Evolutionary conservation across 1,140 invertebrate genomes (phyloP).

Genomic region (Tetragnatha versicolor): DNA sequence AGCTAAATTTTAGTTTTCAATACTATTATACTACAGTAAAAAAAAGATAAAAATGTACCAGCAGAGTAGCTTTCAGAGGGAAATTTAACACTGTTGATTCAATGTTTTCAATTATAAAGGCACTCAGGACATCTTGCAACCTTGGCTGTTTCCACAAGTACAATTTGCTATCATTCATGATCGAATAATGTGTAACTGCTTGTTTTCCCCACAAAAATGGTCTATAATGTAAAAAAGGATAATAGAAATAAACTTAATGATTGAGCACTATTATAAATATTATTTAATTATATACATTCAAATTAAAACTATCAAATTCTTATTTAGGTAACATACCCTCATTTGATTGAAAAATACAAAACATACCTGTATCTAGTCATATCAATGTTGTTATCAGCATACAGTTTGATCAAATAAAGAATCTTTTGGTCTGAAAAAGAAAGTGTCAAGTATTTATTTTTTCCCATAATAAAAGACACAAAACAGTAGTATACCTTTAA

Average conservation of each 20-base stretch:
- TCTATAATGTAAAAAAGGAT: slow-evolving; percentile 72
- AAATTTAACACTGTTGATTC: slow-evolving; percentile 75
- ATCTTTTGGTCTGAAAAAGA: slow-evolving; percentile 43
- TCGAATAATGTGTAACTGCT: slow-evolving; percentile 77
- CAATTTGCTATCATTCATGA: slow-evolving; percentile 69
- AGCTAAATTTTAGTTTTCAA: not conserved
- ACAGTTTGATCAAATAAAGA: slow-evolving; percentile 40
- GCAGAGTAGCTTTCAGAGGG: slow-evolving; percentile 65
- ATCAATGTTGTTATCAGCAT: slow-evolving; percentile 27
- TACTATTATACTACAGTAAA: not conserved
- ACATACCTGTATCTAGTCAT: slow-evolving; percentile 39
- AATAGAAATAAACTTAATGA: slow-evolving; percentile 60
- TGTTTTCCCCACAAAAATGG: slow-evolving; percentile 82
- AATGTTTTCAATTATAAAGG: slow-evolving; percentile 72
- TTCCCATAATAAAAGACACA: too few species aligned
- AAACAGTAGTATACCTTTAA: too few species aligned
- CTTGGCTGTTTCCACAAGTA: slow-evolving; percentile 75
- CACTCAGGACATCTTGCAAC: slow-evolving; percentile 74
- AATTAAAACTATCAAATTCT: not conserved
- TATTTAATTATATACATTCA: too few species aligned
- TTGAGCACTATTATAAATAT: not conserved
- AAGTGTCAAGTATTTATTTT: too few species aligned
- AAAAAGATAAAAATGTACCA: slow-evolving; percentile 36
- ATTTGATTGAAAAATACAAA: not conserved
- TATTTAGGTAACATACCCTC: not conserved